phyloP scores from a whole-genome alignment of 1,140 invertebrate genomes.

The Anagrus nilaparvatae region DNA sequence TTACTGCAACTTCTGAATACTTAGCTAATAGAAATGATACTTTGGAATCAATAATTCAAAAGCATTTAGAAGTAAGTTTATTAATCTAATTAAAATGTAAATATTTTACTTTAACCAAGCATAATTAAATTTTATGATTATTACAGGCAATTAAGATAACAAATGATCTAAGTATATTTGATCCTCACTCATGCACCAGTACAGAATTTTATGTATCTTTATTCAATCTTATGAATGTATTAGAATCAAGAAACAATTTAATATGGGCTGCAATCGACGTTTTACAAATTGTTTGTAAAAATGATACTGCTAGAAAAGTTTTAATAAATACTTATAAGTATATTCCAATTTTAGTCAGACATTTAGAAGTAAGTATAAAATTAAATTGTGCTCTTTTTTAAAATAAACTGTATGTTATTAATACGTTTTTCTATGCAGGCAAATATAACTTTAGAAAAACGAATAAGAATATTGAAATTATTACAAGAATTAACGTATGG shows the following conservation, averaged over 20 bases:
- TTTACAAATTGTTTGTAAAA: conserved; percentile 48
- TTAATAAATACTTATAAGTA: conserved; percentile 60
- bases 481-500: conserved; percentile 58
- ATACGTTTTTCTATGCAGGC: conserved; percentile 26
- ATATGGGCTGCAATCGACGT: conserved; percentile 53
- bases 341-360: conserved; percentile 48
- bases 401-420: conserved; percentile 24
- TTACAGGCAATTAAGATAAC: conserved; percentile 39
- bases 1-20: conserved; percentile 36
- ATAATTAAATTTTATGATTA: neutral
- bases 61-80: conserved; percentile 39
- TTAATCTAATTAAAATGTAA: conserved; percentile 10
- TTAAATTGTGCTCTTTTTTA: neutral
- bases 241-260: conserved; percentile 28
- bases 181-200: conserved; percentile 38
- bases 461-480: conserved; percentile 36
- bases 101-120: neutral
- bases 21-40: conserved; percentile 36
- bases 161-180: conserved; percentile 43
- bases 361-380: conserved; percentile 37
- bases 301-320: conserved; percentile 46
- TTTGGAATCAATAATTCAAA: conserved; percentile 34
- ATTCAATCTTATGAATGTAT: conserved; percentile 24
- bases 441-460: conserved; percentile 35
- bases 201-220: conserved; percentile 42